phyloP scores from a whole-genome alignment of 1,140 invertebrate species.

The Musca domestica region DNA sequence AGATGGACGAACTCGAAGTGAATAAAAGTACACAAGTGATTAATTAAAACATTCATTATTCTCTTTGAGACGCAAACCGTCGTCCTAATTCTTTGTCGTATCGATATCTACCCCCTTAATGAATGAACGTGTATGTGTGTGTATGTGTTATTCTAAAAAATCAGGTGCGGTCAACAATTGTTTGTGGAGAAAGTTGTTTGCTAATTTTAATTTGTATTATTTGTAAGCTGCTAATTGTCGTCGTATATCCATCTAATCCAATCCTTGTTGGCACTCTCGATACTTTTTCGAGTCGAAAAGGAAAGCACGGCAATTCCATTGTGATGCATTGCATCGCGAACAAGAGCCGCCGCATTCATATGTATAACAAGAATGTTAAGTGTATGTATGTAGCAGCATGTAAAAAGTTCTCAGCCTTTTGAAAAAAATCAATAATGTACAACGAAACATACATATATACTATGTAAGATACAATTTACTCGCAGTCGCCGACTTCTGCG shows the following conservation, averaged over 20 bases:
- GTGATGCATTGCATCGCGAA: not conserved
- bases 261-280: not conserved
- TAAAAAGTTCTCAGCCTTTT: conserved; percentile 15
- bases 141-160: not conserved
- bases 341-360: not conserved
- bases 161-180: conserved; percentile 19
- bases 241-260: not conserved
- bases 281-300: not conserved
- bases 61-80: not conserved
- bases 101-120: not conserved
- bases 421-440: conserved; percentile 18
- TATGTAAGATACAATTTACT: conserved; percentile 3
- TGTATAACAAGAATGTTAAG: not conserved
- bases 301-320: not conserved
- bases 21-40: not conserved
- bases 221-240: not conserved
- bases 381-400: not conserved
- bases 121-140: not conserved
- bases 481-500: not conserved
- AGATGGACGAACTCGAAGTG: conserved; percentile 4
- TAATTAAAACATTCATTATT: not conserved
- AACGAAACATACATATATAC: conserved; percentile 3
- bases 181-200: conserved; percentile 4
- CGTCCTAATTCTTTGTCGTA: no score
- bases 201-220: not conserved